A percentile compares a stretch with the other conserved stretches of the same genome.
Conservation (phyloP, 2,113 vertebrate species). For the Prinia subflava region DNA sequence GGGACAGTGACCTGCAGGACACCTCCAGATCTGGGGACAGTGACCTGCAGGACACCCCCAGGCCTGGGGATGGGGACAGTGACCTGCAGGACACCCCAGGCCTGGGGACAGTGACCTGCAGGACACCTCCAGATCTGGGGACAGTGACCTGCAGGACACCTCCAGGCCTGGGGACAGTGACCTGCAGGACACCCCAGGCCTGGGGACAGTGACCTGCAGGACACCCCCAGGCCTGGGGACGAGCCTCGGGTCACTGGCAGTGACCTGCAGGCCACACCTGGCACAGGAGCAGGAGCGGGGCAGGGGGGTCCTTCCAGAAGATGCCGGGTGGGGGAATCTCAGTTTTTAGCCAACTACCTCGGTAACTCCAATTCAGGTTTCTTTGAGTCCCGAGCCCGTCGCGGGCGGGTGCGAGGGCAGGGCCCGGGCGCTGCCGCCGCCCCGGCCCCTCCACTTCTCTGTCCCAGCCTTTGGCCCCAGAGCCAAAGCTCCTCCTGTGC, state of each 20-base stretch:
- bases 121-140: too few relatives aligned
- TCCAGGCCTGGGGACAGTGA: too few relatives aligned
- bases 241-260: too few relatives aligned
- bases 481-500: slow-evolving; percentile 50
- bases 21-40: too few relatives aligned
- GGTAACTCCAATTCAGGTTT: slow-evolving; percentile 81
- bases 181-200: too few relatives aligned
- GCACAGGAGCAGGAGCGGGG: neutral
- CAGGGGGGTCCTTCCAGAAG: slow-evolving; percentile 20
- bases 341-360: slow-evolving; percentile 81
- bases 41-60: too few relatives aligned
- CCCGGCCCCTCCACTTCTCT: slow-evolving; percentile 36
- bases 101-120: too few relatives aligned
- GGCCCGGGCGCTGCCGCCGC: slow-evolving; percentile 23
- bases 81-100: too few relatives aligned
- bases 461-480: slow-evolving; percentile 41
- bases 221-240: too few relatives aligned
- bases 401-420: slow-evolving; percentile 18
- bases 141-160: too few relatives aligned
- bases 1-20: too few relatives aligned
- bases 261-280: neutral
- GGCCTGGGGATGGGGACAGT: too few relatives aligned
- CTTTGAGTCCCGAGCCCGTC: slow-evolving; percentile 60
- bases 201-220: neutral
- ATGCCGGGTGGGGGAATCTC: slow-evolving; percentile 62